These are phyloP conservation scores for Diadophis punctatus DNA, from an alignment of 2,113 vertebrate genomes.

Conservation along the genomic window DNA sequence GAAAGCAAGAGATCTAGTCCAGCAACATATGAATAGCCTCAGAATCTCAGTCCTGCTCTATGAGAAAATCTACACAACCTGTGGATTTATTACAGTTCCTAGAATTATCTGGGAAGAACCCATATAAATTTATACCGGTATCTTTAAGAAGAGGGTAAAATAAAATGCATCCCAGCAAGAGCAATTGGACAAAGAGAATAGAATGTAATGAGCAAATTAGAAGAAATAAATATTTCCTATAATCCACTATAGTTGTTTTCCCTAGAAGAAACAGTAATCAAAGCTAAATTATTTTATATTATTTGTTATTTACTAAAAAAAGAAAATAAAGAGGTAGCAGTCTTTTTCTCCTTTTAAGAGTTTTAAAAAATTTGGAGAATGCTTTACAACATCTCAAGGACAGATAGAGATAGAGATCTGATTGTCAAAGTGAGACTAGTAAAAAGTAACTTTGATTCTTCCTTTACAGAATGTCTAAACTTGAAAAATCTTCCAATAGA, in stretches of 20 bases:
- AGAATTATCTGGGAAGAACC: neutral
- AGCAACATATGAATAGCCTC: neutral
- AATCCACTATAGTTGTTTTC: neutral
- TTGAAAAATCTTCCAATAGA: constrained; percentile 10
- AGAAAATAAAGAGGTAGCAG: neutral
- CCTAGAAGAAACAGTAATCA: neutral
- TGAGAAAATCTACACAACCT: neutral
- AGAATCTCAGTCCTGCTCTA: neutral
- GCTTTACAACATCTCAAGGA: neutral
- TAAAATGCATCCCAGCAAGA: neutral
- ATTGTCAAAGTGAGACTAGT: neutral
- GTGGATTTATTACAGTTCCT: neutral
- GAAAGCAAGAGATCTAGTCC: neutral
- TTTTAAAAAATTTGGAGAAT: neutral
- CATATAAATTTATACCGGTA: neutral
- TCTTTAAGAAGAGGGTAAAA: no score
- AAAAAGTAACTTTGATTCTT: neutral
- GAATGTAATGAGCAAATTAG: neutral
- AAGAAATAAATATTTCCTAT: neutral
- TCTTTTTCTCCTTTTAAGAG: neutral
- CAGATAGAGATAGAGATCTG: neutral
- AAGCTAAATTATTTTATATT: neutral
- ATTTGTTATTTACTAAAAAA: neutral
- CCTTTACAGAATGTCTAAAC: constrained; percentile 50
- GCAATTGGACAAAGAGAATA: neutral